Percentiles rank a stretch among this genome's conserved stretches.
Conservation (phyloP, 2,113 vertebrate genomes). For the Xenopus tropicalis region UCB_Xtro_10.0 CM004443.2:49381501-49382000, state of each 20-base stretch:
- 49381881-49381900: constrained; percentile 39
- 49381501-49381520: no score
- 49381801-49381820: constrained; percentile 36
- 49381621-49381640: neutral
- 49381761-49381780: constrained; percentile 30
- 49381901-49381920: constrained; percentile 40
- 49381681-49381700: neutral
- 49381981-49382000: constrained; percentile 28
- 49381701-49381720: no score
- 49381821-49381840: constrained; percentile 39
- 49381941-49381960: constrained; percentile 37
- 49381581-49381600: neutral
- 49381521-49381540: no score
- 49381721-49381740: neutral
- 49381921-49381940: constrained; percentile 36
- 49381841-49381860: constrained; percentile 38
- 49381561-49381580: no score
- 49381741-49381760: neutral
- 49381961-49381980: constrained; percentile 11
- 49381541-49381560: no score
- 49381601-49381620: neutral
- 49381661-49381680: no score
- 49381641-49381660: neutral
- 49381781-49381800: constrained; percentile 37
- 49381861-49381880: constrained; percentile 42